Evolutionary conservation across 2,113 vertebrate genomes (phyloP), one percentile per base, ranked within the genome.

Genomic region (Malurus alboscapulatus): DNA sequence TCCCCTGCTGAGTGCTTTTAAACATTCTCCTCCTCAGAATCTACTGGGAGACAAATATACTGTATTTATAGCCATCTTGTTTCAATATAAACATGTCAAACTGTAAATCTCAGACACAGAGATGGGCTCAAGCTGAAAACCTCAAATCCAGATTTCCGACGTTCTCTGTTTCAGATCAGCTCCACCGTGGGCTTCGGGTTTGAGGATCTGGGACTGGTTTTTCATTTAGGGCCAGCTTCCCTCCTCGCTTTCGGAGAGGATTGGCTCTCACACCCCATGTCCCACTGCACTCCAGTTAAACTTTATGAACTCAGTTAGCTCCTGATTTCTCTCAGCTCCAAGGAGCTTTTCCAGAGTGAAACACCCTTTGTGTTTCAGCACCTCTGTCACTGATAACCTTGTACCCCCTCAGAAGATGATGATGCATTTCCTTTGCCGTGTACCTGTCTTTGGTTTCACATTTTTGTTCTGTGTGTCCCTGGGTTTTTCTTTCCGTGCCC

Each of bases 71-170:
- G 80, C 53, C 94, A 96, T 94, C 90, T 94, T 96, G 87, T 96
- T 96, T 96, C 79, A 95, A 94, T 91, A 92, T 86, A 95, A 96
- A 96, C 88, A 94, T 93, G 94, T 96, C 94, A 95, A 91, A 92
- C 65, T 95, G 92, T 93, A 96, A 95, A 94, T 95, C 73, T 87
- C 67, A 91, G 94, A 44, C 6, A 51, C 20, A 34, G 82, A 84
- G 91, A 96, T 90, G 79, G 90, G 40, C 53, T 96, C 48, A 94
- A 93, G 87, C 51, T 96, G 92, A 71, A 96, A 92, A 88, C 67
- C 45, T 90, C 68, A 81, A 72, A 93, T 84, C 87, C 92, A 94
- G 75, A 71, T 77, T 94, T 94, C 75, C 0, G 5, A 38, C 1
- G 0, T 63, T 85, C 57, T 83, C 44, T 75, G 12, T 85, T 86